Percentiles rank a stretch among this genome's conserved stretches.
These are phyloP conservation scores for Montipora cactus DNA, from an alignment of 64 coral and sea anemone species.

Conservation along the genomic window DNA sequence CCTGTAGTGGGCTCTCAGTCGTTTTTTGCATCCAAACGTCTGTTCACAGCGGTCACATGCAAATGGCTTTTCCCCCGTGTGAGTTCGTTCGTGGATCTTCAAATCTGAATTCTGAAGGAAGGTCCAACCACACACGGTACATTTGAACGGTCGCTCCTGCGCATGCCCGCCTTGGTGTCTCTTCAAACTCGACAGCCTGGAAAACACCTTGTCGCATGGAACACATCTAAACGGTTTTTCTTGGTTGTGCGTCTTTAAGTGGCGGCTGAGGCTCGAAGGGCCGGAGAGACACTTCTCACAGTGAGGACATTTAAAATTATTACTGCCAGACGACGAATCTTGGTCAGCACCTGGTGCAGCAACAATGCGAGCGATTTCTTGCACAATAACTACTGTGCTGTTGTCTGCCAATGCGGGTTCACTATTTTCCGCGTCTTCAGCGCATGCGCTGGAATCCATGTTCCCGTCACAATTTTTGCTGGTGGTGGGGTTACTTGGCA, in stretches of 20 bases:
- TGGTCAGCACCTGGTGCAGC: not conserved
- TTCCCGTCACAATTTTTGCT: not conserved
- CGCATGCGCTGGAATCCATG: not conserved
- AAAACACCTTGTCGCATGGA: conserved; percentile 34
- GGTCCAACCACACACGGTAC: conserved; percentile 23
- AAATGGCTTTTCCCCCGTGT: conserved; percentile 62
- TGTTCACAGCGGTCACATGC: conserved; percentile 33
- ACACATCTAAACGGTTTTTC: conserved; percentile 47
- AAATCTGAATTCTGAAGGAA: conserved; percentile 47
- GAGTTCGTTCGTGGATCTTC: conserved; percentile 48
- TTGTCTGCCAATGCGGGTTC: not conserved
- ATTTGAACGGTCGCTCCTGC: conserved; percentile 32
- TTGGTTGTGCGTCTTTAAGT: conserved; percentile 24
- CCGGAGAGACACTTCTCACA: conserved; percentile 30
- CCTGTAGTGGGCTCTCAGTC: conserved; percentile 20
- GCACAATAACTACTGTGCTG: not conserved
- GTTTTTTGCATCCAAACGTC: conserved; percentile 28
- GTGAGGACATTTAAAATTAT: conserved; percentile 28
- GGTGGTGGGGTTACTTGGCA: not conserved
- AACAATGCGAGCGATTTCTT: not conserved
- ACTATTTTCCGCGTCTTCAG: not conserved
- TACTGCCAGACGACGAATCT: not conserved
- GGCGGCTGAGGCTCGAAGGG: conserved; percentile 34
- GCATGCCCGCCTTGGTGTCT: conserved; percentile 37
- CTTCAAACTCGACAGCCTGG: conserved; percentile 2